A percentile compares a stretch with the other conserved stretches of the same genome.
phyloP scores from a whole-genome alignment of 2,113 vertebrate genomes.

The Anser brachyrhynchus region DNA sequence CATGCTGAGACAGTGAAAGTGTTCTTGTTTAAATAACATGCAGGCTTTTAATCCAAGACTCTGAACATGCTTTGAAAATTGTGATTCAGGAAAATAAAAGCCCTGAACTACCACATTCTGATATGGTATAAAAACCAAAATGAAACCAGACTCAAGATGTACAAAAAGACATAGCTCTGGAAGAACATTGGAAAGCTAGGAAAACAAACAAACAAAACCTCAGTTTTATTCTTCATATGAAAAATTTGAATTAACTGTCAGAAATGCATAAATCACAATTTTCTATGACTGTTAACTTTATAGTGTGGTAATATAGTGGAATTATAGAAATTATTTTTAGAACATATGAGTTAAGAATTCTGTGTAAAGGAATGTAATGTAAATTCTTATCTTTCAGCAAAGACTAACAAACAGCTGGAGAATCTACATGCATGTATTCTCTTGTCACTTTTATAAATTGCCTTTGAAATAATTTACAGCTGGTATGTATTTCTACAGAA shows the following conservation, averaged over 20 bases:
- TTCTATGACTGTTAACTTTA: background rate
- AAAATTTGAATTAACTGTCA: background rate
- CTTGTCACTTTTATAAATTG: conserved; percentile 18
- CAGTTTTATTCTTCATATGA: background rate
- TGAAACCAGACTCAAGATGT: background rate
- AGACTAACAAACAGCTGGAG: background rate
- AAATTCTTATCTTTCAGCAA: background rate
- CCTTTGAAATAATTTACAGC: background rate
- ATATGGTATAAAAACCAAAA: background rate
- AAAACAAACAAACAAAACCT: background rate
- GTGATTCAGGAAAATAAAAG: background rate
- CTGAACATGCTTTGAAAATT: background rate
- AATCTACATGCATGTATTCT: background rate
- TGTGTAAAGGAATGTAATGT: background rate
- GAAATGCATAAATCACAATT: background rate
- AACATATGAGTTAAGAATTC: background rate
- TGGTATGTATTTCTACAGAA: background rate
- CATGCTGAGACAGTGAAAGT: background rate
- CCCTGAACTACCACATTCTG: background rate
- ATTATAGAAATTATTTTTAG: background rate
- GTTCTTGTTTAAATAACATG: background rate
- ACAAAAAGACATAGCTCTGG: background rate
- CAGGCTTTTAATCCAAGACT: background rate
- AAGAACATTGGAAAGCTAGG: background rate
- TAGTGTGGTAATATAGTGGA: background rate